phyloP scores from a whole-genome alignment of 1,140 invertebrate species.

The Zaprionus nigranus region DNA sequence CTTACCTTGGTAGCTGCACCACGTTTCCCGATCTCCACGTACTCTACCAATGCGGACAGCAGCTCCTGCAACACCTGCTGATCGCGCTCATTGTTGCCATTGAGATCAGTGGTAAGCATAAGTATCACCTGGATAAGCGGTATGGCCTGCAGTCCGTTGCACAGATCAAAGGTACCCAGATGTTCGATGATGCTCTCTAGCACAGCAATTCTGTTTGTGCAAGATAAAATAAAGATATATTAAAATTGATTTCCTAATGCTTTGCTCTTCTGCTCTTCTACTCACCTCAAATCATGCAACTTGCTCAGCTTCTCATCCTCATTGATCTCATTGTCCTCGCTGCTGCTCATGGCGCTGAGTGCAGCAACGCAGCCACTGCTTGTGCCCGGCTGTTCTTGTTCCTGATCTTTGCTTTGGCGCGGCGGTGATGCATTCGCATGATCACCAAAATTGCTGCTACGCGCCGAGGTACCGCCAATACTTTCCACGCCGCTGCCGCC shows the following conservation, averaged over 20 bases:
- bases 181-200: slow-evolving; percentile 81
- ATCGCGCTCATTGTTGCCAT: slow-evolving; percentile 93
- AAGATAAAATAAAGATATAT: not conserved
- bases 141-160: slow-evolving; percentile 92
- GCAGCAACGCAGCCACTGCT: slow-evolving; percentile 68
- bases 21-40: slow-evolving; percentile 90
- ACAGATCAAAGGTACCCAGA: slow-evolving; percentile 80
- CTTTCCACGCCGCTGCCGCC: slow-evolving; percentile 95
- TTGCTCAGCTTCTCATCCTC: slow-evolving; percentile 86
- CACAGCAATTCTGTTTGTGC: slow-evolving; percentile 64
- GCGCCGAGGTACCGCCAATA: slow-evolving; percentile 95
- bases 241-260: not conserved
- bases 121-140: slow-evolving; percentile 95
- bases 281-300: slow-evolving; percentile 87
- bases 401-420: slow-evolving; percentile 62
- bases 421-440: slow-evolving; percentile 77
- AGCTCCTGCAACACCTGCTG: slow-evolving; percentile 90
- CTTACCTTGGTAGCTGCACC: slow-evolving; percentile 75
- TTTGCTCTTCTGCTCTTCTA: not conserved
- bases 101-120: slow-evolving; percentile 95
- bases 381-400: slow-evolving; percentile 63
- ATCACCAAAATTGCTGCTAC: slow-evolving; percentile 94
- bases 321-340: slow-evolving; percentile 81
- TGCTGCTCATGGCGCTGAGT: slow-evolving; percentile 72
- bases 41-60: slow-evolving; percentile 90